A percentile compares a stretch with the other conserved stretches of the same genome.
Conservation (phyloP, 2,113 vertebrate genomes). For the Pseudorasbora parva region DNA sequence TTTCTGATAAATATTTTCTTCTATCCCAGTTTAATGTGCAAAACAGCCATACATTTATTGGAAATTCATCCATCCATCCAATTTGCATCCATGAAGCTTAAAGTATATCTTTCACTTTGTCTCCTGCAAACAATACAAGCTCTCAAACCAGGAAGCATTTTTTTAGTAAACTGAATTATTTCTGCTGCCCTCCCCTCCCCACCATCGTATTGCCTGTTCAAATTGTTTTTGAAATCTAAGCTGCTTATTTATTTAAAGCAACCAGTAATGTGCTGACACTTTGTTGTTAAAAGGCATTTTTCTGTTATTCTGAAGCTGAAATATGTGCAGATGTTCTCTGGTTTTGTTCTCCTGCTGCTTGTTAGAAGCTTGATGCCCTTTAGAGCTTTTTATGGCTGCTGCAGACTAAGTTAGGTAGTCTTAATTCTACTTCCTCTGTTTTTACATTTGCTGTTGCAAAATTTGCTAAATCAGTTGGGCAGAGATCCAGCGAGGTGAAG, state of each 20-base stretch:
- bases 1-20: background rate
- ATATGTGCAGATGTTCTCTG: constrained; percentile 30
- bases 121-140: constrained; percentile 16
- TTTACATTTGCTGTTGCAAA: constrained; percentile 13
- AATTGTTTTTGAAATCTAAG: constrained; percentile 50
- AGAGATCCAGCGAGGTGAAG: background rate
- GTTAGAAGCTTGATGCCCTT: constrained; percentile 41
- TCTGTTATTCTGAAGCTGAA: constrained; percentile 42
- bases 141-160: background rate
- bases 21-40: background rate
- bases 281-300: constrained; percentile 53
- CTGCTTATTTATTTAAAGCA: constrained; percentile 31
- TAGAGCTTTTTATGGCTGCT: constrained; percentile 31
- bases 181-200: background rate
- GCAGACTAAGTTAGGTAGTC: constrained; percentile 25
- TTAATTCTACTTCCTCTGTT: constrained; percentile 45
- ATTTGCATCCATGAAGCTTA: background rate
- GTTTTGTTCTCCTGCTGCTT: constrained; percentile 17
- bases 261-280: constrained; percentile 24
- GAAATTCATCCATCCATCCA: no score
- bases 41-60: no score
- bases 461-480: background rate
- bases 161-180: constrained; percentile 14
- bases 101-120: background rate
- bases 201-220: constrained; percentile 41